Conservation (phyloP, 2,888 invertebrate species). For the Mythimna albipuncta region DNA sequence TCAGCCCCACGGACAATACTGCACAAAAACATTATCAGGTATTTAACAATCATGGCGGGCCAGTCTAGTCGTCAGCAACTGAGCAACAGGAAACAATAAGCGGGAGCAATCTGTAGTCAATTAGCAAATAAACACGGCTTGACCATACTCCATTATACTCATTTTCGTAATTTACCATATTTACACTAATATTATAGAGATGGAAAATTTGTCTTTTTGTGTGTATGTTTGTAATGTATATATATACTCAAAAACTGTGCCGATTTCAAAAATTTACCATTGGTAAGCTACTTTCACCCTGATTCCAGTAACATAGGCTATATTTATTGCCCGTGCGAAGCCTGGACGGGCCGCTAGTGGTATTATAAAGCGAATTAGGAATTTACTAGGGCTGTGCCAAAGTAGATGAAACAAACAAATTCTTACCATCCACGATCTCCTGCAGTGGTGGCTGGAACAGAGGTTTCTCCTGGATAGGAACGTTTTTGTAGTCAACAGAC, state of each 20-base stretch:
- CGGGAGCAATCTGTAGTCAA: neutral
- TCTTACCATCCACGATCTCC: constrained; percentile 92
- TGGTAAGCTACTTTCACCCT: too few relatives aligned
- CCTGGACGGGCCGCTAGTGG: too few relatives aligned
- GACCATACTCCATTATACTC: neutral
- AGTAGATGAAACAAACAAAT: neutral
- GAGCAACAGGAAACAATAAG: neutral
- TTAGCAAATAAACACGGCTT: neutral
- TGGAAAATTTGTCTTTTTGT: too few relatives aligned
- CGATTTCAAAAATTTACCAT: too few relatives aligned
- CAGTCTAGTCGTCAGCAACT: neutral
- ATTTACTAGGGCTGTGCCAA: neutral
- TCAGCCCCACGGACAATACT: constrained; percentile 94
- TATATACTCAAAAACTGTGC: too few relatives aligned
- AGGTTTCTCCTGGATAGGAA: constrained; percentile 90
- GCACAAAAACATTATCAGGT: constrained; percentile 61
- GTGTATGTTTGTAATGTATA: too few relatives aligned
- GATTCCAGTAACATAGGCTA: too few relatives aligned
- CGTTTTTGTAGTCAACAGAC: constrained; percentile 79
- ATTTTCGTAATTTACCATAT: too few relatives aligned
- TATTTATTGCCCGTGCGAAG: too few relatives aligned
- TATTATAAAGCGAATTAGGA: neutral
- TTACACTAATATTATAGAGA: too few relatives aligned
- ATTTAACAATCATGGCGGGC: neutral
- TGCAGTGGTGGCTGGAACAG: constrained; percentile 91